Conservation (phyloP, 2,888 invertebrate genomes). For the Pollenia griseotomentosa region DNA sequence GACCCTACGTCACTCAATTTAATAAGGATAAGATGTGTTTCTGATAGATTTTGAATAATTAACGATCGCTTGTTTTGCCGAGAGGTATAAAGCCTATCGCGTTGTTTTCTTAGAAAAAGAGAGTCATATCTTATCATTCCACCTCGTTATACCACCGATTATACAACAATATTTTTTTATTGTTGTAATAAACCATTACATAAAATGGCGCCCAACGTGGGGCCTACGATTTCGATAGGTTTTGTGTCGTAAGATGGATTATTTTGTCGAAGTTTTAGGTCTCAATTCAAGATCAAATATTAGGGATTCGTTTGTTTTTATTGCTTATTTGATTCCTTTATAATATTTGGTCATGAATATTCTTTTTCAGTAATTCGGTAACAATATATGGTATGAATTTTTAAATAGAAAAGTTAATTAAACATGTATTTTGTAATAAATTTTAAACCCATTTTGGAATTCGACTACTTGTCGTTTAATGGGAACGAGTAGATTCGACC, state of each 20-base stretch:
- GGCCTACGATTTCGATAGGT: neutral
- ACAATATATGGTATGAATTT: neutral
- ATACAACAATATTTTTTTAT: too few species aligned
- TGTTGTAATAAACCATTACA: too few species aligned
- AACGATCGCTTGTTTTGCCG: too few species aligned
- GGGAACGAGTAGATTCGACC: constrained; percentile 10
- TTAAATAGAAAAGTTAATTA: neutral
- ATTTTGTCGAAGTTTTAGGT: neutral
- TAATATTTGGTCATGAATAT: neutral
- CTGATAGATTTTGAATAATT: too few species aligned
- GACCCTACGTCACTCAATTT: neutral
- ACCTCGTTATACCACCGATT: too few species aligned
- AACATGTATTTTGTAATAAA: neutral
- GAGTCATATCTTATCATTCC: too few species aligned
- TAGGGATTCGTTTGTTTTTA: neutral
- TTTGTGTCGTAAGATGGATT: neutral
- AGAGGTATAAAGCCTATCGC: too few species aligned
- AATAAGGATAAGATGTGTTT: too few species aligned
- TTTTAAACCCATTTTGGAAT: constrained; percentile 9
- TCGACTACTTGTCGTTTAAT: constrained; percentile 5
- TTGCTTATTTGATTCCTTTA: neutral
- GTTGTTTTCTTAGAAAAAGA: too few species aligned
- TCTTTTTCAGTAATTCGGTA: neutral
- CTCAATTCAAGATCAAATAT: neutral
- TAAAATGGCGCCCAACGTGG: too few species aligned